These are phyloP conservation scores for Gobio gobio DNA, from an alignment of 2,113 vertebrate species.

Conservation along the genomic window DNA sequence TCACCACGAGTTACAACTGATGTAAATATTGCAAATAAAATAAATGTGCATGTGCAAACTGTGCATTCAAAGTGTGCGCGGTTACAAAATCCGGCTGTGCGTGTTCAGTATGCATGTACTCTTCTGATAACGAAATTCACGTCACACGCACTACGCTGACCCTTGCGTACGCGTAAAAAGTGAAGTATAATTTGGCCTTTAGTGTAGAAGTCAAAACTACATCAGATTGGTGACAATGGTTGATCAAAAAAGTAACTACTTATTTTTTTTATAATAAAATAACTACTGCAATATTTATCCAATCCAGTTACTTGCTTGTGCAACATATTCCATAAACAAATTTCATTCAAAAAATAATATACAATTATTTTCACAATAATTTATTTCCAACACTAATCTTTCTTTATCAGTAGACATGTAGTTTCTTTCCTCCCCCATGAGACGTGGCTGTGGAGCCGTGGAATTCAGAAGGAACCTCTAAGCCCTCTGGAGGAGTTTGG, in stretches of 20 bases:
- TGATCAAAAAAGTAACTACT: neutral
- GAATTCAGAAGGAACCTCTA: constrained; percentile 45
- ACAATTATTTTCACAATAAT: neutral
- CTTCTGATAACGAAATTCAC: no score
- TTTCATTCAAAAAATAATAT: neutral
- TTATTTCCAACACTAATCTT: neutral
- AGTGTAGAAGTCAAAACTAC: neutral
- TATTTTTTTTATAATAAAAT: neutral
- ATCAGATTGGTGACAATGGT: neutral
- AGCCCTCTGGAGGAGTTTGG: constrained; percentile 41
- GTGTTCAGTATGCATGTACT: no score
- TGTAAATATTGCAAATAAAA: no score
- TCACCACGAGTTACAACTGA: no score
- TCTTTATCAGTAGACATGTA: neutral
- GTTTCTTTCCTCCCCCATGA: constrained; percentile 27
- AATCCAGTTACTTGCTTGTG: neutral
- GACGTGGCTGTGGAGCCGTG: neutral
- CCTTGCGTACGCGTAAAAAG: no score
- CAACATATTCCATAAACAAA: neutral
- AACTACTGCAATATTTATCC: neutral
- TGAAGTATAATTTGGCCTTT: no score
- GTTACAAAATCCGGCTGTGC: no score
- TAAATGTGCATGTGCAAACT: no score
- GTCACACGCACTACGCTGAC: no score
- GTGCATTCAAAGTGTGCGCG: no score